Evolutionary conservation across 2,888 invertebrate species (phyloP), one percentile per base, ranked within the genome.

Genomic region (Eumacrocentrus americanus): DNA sequence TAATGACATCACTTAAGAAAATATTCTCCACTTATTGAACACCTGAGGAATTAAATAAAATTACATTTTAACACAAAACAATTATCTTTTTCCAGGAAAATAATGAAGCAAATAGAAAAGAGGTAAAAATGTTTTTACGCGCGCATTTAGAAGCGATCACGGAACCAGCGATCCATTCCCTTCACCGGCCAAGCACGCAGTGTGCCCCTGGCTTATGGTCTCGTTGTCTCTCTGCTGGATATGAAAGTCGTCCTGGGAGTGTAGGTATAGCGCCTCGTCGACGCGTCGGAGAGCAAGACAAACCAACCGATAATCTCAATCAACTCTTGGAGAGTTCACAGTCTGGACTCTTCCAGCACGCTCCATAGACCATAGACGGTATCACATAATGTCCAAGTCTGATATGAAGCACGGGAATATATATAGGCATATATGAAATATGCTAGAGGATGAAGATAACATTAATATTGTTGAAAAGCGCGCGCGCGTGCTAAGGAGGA

Each of bases 111-210:
- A 50, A 54, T 58, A 61, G 53, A 51, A 63, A 64, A 54, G 58
- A 35, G 20, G 5, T 14, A 11, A 35, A 11, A 51, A 3, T 2
- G 35, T 35, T 23, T 29, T 23, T 35, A 37, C 38, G n/a, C 51
- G 18, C 12, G 44, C 6, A 25, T 16, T 54, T 44, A 29, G 14
- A 29, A 44, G 20, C 5, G 34, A 18, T 54, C 44, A 29, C 9
- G 34, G 18, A 25, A 44, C 18, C 16, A 61, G 54, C 72, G 76
- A 77, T 73, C 75, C 70, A 77, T 75, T 74, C 77, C 73, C 75
- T 76, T 77, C 78, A 78, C 78, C 71, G 75, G 77, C 66, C 70
- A 73, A 72, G 64, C 71, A 71, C 72, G 70, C 71, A 75, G 74
- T 78, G 68, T n/a, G n/a, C 67, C 66, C 54, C 62, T 53, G 46